Conservation (phyloP, 2,797 vertebrate species). For the Graptemys geographica region DNA sequence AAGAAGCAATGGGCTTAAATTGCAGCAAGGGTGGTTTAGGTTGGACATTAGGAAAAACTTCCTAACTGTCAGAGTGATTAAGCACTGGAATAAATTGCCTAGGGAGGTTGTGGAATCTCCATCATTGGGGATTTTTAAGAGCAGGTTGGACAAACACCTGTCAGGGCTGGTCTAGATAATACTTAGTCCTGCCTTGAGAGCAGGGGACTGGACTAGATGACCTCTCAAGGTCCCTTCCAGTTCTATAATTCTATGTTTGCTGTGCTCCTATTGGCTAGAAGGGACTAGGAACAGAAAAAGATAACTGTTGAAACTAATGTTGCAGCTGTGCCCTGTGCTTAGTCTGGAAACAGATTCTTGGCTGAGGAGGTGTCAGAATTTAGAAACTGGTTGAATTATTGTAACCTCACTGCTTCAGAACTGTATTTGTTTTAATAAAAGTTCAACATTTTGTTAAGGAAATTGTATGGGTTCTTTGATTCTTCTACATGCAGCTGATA, state of each 20-base stretch:
- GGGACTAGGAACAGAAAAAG: background rate
- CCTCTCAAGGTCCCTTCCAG: no score
- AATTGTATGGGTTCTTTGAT: background rate
- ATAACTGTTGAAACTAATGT: background rate
- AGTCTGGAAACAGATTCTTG: background rate
- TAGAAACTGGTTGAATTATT: background rate
- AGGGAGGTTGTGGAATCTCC: no score
- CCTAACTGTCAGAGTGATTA: no score
- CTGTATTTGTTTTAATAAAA: background rate
- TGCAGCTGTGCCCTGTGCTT: background rate
- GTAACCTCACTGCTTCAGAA: background rate
- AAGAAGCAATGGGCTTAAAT: no score
- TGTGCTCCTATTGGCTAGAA: background rate
- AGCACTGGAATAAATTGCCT: no score
- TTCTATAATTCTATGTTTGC: background rate
- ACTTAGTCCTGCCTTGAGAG: no score
- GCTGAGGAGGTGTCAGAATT: background rate
- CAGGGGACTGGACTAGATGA: no score
- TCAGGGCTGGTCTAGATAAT: no score
- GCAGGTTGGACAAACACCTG: no score
- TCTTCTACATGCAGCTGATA: background rate
- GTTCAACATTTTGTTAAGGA: background rate
- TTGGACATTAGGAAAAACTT: no score
- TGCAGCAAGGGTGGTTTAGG: no score
- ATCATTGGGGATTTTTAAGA: no score